phyloP scores from a whole-genome alignment of 2,888 invertebrate genomes.

The Aquatica leii region DNA sequence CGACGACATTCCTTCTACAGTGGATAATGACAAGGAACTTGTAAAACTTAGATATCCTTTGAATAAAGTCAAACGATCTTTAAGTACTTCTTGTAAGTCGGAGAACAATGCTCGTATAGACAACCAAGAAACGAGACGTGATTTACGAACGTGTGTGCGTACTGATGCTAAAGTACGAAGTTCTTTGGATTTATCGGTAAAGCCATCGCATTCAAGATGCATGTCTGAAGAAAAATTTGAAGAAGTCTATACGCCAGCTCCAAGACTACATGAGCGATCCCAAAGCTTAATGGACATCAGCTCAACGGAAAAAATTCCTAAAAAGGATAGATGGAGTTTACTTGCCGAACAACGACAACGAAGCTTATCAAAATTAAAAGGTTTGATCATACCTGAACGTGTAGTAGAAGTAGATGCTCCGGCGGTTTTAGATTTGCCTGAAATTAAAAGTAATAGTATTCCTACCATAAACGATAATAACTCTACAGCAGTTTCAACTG shows the following conservation, averaged over 20 bases:
- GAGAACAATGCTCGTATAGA: neutral
- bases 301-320: conserved; percentile 46
- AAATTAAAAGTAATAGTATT: conserved; percentile 77
- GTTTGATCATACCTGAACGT: conserved; percentile 86
- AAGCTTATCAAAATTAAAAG: conserved; percentile 84
- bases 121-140: no score
- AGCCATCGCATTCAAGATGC: neutral
- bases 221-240: conserved; percentile 26
- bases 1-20: conserved; percentile 27
- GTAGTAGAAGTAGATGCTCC: conserved; percentile 66
- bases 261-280: conserved; percentile 59
- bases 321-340: conserved; percentile 68
- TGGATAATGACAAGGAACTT: neutral
- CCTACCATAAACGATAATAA: neutral
- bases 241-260: conserved; percentile 38
- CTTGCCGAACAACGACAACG: conserved; percentile 83
- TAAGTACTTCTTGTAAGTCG: conserved; percentile 7
- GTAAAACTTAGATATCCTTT: neutral
- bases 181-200: conserved; percentile 23
- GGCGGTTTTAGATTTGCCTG: conserved; percentile 77
- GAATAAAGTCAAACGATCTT: conserved; percentile 20
- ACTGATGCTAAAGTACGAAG: conserved; percentile 21
- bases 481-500: neutral
- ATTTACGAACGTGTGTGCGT: neutral
- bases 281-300: conserved; percentile 63